Base-by-base conservation (phyloP, 2,797 vertebrate genomes). In the Danio kyathit region DNA sequence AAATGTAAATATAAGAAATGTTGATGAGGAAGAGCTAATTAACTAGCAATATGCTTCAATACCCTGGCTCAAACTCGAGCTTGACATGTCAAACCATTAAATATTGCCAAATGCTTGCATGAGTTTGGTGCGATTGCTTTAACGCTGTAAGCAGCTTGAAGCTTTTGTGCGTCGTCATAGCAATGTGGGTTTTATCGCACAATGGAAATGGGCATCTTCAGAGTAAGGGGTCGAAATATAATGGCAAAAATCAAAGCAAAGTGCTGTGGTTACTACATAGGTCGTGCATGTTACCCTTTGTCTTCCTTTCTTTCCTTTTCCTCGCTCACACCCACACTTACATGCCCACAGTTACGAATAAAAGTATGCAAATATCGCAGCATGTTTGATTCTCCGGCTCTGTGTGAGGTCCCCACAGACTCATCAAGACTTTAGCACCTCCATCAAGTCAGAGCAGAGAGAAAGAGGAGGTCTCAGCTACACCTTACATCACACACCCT, bases 401-500 rank as follows among this genome's bases (percentile, higher is more conserved):
- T 59, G 72, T 85, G 72, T 81, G 72, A 85, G 79, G 63, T 76
- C 86, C 83, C 86, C 51, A 70, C 82, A 82, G 81, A 76, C 83
- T 83, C 86, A 87, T 87, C 86, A 85, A 80, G 84, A 83, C 80
- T 85, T 87, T 87, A 83, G 79, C 80, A 87, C 83, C 84, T 85
- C 79, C 79, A 79, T 85, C 79, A 80, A 83, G 74, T 83, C 77
- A 57, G 72, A 76, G 59, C 10, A 41, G 79, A 80, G 49, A 74
- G 78, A 74, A 57, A 80, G 78, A 57, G 78, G 70, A 70, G 77
- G 67, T 79, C 65, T 86, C 67, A 61, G 43, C 79, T 44, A 75
- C 79, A 81, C 79, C 82, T 83, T 80, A 66, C 40, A 52, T 59
- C 75, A 67, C 70, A 81, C 79, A 51, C 54, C 56, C 75, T 14